Base-by-base conservation (phyloP, 1,140 invertebrate species). In the Brachionus calyciflorus region DNA sequence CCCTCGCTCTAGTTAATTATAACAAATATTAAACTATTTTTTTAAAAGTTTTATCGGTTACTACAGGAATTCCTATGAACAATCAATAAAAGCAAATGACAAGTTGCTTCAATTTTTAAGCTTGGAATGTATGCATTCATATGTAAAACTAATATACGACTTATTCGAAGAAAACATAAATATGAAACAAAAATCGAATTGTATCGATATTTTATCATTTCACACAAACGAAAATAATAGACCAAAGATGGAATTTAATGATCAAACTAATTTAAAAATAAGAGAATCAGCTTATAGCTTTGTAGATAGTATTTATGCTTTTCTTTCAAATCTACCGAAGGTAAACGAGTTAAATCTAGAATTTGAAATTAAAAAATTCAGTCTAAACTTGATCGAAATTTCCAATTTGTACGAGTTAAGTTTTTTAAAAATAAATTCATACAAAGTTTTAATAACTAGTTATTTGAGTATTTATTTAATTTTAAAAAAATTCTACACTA, bases 21-120 rank as follows among this genome's bases (percentile, higher is more conserved):
- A 5, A 37, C 24, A 5, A 2, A 69, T 12, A 40, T 19, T 5
- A 14, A 26, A n/a, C 4, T 69, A n/a, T 69, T 3, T 44, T 26
- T 69, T 40, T 21, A 21, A 53, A 49, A 73, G 69, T 21, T 51
- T 73, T 9, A 19, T 73, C 4, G 69, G 69, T 33, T 73, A 37
- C 21, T 73, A 73, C 33, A 28, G 69, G 10, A 73, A 73, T 55
- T 51, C 46, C 40, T 73, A 26, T 41, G 46, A 73, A 55, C 28
- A 73, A 41, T 49, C 69, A 40, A 49, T 30, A 7, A 55, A 55
- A 7, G 19, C 40, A 37, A 55, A 30, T 51, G 69, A 73, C 19
- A 73, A 51, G 41, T n/a, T 30, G 12, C 69, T 73, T 49, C 19
- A 51, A 24, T 55, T 73, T 28, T 19, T 73, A 41, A 53, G 69